Percentiles rank a stretch among this genome's conserved stretches.
phyloP scores from a whole-genome alignment of 2,797 vertebrate genomes.

The Platyrinchus mystaceus region DNA sequence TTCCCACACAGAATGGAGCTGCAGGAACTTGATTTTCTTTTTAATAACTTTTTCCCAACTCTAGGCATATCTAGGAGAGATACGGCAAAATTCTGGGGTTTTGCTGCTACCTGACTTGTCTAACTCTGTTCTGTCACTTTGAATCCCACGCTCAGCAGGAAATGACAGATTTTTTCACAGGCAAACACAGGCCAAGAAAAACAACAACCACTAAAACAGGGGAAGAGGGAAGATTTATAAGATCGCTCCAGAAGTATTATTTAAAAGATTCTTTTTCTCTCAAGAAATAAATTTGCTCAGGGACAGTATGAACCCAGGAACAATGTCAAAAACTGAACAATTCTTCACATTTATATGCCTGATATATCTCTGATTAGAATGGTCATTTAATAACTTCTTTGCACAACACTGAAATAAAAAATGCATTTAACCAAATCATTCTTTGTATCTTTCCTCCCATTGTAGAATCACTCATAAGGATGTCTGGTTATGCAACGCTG shows the following conservation, averaged over 20 bases:
- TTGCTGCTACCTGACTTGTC: constrained; percentile 44
- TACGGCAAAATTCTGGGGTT: neutral
- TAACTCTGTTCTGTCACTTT: constrained; percentile 54
- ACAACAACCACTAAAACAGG: constrained; percentile 24
- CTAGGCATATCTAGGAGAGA: neutral
- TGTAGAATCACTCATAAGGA: neutral
- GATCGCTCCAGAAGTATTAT: neutral
- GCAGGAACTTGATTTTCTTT: neutral
- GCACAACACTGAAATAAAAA: neutral
- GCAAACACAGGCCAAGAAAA: constrained; percentile 46
- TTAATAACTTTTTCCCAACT: neutral
- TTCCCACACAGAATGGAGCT: neutral
- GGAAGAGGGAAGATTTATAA: neutral
- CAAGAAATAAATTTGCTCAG: neutral
- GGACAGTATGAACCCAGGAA: neutral
- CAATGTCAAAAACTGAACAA: neutral
- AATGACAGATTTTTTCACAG: constrained; percentile 58
- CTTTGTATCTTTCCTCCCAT: neutral
- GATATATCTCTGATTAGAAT: neutral
- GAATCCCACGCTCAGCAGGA: constrained; percentile 47
- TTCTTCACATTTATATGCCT: neutral
- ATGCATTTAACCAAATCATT: neutral
- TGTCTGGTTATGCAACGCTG: neutral
- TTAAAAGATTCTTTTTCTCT: neutral
- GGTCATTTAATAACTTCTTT: neutral